Conservation (phyloP, 2,113 vertebrate genomes). For the Baryphthengus martii region DNA sequence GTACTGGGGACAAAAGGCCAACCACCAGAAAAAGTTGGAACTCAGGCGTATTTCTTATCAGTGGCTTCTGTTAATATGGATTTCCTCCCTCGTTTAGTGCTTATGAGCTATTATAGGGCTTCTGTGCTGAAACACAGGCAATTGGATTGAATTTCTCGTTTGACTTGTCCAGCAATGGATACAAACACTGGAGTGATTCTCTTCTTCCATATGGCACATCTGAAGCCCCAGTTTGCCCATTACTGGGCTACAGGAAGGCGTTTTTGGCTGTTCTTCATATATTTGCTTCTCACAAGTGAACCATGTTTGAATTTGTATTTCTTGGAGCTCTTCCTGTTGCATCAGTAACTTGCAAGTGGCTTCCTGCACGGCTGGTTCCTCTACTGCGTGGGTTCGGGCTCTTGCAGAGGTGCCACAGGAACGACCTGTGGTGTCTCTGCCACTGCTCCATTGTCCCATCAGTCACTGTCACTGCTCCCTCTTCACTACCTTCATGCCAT, state of each 20-base stretch:
- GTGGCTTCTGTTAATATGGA: neutral
- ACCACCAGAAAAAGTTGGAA: neutral
- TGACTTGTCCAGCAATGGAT: neutral
- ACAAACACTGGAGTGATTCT: neutral
- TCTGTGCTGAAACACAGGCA: neutral
- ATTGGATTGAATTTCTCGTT: neutral
- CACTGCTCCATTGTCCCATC: neutral
- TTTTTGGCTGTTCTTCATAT: neutral
- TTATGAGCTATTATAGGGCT: neutral
- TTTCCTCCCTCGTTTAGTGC: neutral
- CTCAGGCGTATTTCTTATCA: neutral
- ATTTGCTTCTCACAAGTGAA: neutral
- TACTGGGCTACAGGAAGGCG: neutral
- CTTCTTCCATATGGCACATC: neutral
- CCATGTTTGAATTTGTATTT: neutral
- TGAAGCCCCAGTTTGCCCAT: neutral
- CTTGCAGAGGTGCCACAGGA: neutral
- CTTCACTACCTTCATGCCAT: neutral
- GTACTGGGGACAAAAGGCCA: neutral
- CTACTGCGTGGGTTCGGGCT: neutral
- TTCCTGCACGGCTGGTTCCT: neutral
- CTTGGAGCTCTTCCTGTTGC: neutral
- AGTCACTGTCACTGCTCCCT: neutral
- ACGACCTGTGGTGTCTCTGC: neutral
- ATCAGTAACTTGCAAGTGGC: neutral